These are phyloP conservation scores for Calcarius lapponicus DNA, from an alignment of 2,797 vertebrate genomes.

Conservation along the genomic window DNA sequence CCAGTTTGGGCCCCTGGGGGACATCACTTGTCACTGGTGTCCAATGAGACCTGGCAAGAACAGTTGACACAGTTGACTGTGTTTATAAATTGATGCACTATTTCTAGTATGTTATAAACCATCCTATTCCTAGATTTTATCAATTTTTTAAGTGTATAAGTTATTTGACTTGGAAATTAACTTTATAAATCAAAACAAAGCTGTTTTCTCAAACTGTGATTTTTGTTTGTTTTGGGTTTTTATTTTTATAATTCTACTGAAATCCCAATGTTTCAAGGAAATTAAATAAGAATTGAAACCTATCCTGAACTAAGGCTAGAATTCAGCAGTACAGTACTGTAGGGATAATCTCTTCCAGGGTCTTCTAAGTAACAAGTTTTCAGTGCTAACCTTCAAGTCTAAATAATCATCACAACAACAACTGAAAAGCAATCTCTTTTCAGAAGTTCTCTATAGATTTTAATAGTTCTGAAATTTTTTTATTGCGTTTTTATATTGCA, in stretches of 20 bases:
- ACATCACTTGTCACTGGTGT: neutral
- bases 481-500: neutral
- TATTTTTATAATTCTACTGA: neutral
- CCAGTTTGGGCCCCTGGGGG: neutral
- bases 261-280: neutral
- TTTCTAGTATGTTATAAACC: neutral
- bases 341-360: neutral
- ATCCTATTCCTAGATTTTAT: neutral
- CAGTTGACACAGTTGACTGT: neutral
- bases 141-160: neutral
- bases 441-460: neutral
- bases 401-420: neutral
- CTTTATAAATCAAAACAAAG: neutral
- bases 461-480: neutral
- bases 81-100: neutral
- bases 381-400: neutral
- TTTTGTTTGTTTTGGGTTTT: neutral
- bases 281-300: neutral
- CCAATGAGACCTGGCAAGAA: neutral
- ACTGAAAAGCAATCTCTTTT: neutral
- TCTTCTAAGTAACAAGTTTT: neutral
- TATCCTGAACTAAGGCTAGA: neutral
- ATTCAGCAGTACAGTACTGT: neutral
- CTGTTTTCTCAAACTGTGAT: neutral
- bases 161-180: neutral